Evolutionary conservation across 2,113 vertebrate species (phyloP), one percentile per base, ranked within the genome.

Genomic region (Tragelaphus scriptus): DNA sequence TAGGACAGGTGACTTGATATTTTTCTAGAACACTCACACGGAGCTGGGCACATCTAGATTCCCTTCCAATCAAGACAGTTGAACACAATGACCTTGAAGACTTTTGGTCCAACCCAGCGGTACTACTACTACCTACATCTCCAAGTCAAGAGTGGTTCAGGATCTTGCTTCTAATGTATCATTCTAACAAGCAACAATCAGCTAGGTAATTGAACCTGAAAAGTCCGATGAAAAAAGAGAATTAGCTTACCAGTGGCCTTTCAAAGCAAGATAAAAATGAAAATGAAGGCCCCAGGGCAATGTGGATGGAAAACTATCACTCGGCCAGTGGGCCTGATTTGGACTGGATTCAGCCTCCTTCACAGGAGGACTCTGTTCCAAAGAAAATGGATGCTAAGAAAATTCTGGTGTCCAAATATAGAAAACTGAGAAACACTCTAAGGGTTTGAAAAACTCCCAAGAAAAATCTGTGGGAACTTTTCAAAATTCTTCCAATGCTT

Each of bases 341-440:
- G 71, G 84, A 89, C 3, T 47, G 13, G 63, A 85, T 63, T 85
- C 77, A 40, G 77, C n/a, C 61, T 93, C 90, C 65, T 82, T 89
- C 61, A 93, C 5, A 47, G 82, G 68, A 86, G 23, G 81, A 93
- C 90, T 97, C 82, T 89, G 61, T 88, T 84, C 88, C 91, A 90
- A 90, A 85, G 95, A 95, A 92, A 92, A 17, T 32, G 80, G n/a
- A 65, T 14, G 63, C 53, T 59, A 94, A 75, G 88, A 85, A 92
- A 53, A 80, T 53, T 88, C 77, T 95, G 55, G 12, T 58, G 30
- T 88, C 84, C 75, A 97, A 97, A 96, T 80, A 94, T 28, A 86
- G 85, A 97, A 63, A 86, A 95, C 49, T 61, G 68, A 86, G 88
- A 85, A 81, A 84, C 25, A 13, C 14, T 51, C 13, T 11, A 88